Evolutionary conservation across 2,888 invertebrate species (phyloP).

Genomic region (Baccha elongata): DNA sequence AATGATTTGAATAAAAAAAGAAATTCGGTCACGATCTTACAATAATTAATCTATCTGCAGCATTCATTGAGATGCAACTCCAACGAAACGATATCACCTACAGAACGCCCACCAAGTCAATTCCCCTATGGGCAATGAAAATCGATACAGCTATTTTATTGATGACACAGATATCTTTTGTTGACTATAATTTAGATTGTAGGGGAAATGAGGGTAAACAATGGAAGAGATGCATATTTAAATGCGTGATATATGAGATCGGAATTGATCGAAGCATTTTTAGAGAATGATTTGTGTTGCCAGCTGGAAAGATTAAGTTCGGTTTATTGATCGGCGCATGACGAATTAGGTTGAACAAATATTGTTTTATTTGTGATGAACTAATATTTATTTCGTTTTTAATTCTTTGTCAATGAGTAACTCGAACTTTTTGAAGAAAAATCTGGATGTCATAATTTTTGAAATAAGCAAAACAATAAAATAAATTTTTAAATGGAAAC

Average conservation of each 20-base stretch:
- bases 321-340: background rate
- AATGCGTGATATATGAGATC: background rate
- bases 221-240: background rate
- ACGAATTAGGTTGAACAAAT: background rate
- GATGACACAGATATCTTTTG: conserved; percentile 2
- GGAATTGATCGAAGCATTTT: background rate
- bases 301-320: background rate
- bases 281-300: background rate
- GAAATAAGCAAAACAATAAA: too few relatives aligned
- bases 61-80: conserved; percentile 14
- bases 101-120: conserved; percentile 29
- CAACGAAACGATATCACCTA: conserved; percentile 22
- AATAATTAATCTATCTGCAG: conserved; percentile 6
- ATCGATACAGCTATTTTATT: conserved; percentile 15
- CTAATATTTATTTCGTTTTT: background rate
- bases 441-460: too few relatives aligned
- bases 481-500: too few relatives aligned
- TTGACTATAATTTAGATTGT: background rate
- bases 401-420: background rate
- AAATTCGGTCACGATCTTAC: conserved; percentile 26
- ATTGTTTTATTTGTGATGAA: background rate
- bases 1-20: conserved; percentile 1
- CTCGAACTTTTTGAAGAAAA: too few relatives aligned
- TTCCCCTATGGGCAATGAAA: conserved; percentile 6
- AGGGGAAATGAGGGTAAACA: background rate